Conservation (phyloP, 2,113 vertebrate species). For the Aptenodytes patagonicus region DNA sequence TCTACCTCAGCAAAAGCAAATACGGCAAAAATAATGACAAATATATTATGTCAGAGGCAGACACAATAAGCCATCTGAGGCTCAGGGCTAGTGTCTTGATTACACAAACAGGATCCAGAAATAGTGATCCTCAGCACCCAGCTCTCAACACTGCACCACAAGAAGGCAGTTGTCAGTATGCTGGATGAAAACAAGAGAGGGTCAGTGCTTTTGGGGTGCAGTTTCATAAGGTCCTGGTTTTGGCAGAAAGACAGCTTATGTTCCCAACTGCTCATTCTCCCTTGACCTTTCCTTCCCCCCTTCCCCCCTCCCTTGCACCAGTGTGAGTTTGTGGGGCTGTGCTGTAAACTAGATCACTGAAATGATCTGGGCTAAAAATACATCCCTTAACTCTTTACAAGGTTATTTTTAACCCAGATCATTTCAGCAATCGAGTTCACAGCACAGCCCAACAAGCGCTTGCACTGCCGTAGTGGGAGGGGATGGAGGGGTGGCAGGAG, state of each 20-base stretch:
- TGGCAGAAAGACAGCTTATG: background rate
- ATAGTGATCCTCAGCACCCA: background rate
- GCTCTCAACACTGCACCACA: background rate
- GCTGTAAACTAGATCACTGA: conserved; percentile 25
- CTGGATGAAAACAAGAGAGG: background rate
- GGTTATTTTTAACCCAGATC: conserved; percentile 54
- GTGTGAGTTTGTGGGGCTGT: background rate
- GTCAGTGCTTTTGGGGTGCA: background rate
- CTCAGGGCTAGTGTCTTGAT: background rate
- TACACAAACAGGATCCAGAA: background rate
- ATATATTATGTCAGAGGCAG: background rate
- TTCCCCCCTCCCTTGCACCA: background rate
- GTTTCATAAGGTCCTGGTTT: background rate
- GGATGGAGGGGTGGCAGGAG: background rate
- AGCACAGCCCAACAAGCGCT: background rate
- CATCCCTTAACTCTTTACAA: conserved; percentile 5
- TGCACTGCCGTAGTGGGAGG: background rate
- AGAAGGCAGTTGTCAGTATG: background rate
- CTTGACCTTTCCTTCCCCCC: conserved; percentile 33
- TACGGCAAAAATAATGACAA: background rate
- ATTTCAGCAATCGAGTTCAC: background rate
- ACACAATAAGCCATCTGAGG: background rate
- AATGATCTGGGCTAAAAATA: conserved; percentile 57
- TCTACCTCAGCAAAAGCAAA: background rate
- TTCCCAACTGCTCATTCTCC: background rate